Evolutionary conservation across 2,113 vertebrate genomes (phyloP).

Genomic region (Spilogale gracilis): DNA sequence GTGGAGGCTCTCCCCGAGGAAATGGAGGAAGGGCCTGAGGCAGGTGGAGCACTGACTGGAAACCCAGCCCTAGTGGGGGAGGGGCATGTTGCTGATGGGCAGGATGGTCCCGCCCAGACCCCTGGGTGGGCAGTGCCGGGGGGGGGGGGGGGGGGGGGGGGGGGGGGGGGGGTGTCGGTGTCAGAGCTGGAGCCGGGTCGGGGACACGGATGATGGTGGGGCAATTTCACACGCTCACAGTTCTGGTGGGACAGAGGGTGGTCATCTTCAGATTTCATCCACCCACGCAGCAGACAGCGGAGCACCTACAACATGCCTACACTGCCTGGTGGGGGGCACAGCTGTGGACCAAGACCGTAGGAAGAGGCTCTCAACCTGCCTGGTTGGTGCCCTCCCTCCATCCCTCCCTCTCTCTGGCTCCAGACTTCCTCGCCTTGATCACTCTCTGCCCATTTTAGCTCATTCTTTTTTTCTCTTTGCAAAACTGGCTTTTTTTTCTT

Average conservation of each 20-base stretch:
- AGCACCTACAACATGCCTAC: not conserved
- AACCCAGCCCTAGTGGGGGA: accelerated
- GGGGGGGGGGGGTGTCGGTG: no score
- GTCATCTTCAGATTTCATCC: not conserved
- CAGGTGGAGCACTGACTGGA: not conserved
- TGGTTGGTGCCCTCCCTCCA: no score
- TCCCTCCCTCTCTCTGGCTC: accelerated
- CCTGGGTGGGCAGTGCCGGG: not conserved
- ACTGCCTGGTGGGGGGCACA: not conserved
- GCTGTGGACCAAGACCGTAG: not conserved
- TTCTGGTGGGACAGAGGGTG: not conserved
- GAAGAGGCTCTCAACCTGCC: not conserved
- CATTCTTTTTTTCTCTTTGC: not conserved
- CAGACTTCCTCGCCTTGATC: not conserved
- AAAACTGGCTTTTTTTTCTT: not conserved
- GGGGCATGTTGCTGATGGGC: not conserved
- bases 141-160: no score
- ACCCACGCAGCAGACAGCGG: not conserved
- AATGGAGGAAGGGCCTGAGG: not conserved
- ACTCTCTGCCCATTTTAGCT: not conserved
- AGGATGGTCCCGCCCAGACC: not conserved
- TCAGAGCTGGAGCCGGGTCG: not conserved
- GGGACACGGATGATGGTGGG: no score
- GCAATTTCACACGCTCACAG: not conserved
- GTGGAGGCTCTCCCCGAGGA: accelerated